Base-by-base conservation (phyloP, 1,140 invertebrate genomes). In the Lucilia sericata region DNA sequence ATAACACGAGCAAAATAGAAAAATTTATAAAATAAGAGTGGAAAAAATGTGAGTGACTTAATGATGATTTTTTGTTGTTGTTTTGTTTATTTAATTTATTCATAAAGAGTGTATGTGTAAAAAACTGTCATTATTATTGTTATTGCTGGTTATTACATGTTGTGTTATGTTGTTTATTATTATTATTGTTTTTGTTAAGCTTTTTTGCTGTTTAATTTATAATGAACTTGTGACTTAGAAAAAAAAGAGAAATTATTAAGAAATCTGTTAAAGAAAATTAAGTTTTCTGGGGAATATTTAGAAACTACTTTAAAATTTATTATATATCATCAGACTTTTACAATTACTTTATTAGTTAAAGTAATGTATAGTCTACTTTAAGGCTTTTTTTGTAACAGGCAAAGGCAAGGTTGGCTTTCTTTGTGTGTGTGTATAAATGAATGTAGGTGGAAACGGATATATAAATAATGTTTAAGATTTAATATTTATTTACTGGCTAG, bases 31-130 rank as follows among this genome's bases (percentile, higher is more conserved):
- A 55, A 55, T 14, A 55, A 17, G 51, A 21, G 65, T 47, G 75
- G 21, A 47, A 47, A 47, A 42, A 49, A 80, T 12, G 76, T 80
- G 76, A 80, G 19, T 80, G 47, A 80, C 76, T 80, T 80, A 80
- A 80, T 80, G 76, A 80, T 80, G 76, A 80, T n/a, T 51, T 76
- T 36, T 42, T 78, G 65, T 70, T 30, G 3, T 30, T 30, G 25
- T 3, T 2, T 70, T 70, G 10, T 21, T 70, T 70, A 12, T 55
- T 55, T 30, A 30, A 30, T 30, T 55, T 55, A 42, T 42, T 42
- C 42, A 42, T 42, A 42, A 42, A 17, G 51, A 14, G 51, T 55
- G 51, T 55, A 12, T n/a, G 74, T 80, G 7, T 51, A 13, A 3
- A 60, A 17, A 14, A 5, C 10, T 21, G 65, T 21, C 10, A 25